phyloP scores from a whole-genome alignment of 1,140 invertebrate species.

The Geopemphigus sp. region DNA sequence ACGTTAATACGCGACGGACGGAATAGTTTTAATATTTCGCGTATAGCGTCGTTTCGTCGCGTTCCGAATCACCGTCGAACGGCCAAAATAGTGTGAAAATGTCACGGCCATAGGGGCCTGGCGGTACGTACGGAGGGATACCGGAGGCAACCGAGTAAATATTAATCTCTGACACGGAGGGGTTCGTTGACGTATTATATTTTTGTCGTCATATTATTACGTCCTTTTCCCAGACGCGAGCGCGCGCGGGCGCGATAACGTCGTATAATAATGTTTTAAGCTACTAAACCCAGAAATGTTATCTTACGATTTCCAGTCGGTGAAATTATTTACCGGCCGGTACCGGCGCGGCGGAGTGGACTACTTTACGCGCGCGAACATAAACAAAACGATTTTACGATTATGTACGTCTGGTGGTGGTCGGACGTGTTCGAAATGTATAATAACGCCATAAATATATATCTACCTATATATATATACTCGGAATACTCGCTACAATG shows the following conservation, averaged over 20 bases:
- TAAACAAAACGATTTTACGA: slow-evolving; percentile 20
- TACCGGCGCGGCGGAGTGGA: background rate
- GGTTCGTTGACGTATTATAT: slow-evolving; percentile 1
- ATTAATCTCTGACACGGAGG: slow-evolving; percentile 12
- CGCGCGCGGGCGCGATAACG: background rate
- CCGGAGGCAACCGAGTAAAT: background rate
- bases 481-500: too few species aligned
- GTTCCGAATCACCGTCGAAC: background rate
- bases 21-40: background rate
- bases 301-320: slow-evolving; percentile 31
- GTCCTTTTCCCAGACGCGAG: background rate
- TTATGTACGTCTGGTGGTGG: slow-evolving; percentile 33
- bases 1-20: too few species aligned
- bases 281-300: slow-evolving; percentile 18
- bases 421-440: slow-evolving; percentile 11
- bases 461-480: too few species aligned
- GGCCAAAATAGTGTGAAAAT: background rate
- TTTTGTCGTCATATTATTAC: slow-evolving; percentile 4
- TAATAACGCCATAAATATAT: too few species aligned
- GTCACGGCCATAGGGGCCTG: too few species aligned
- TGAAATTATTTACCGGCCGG: background rate
- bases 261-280: slow-evolving; percentile 1
- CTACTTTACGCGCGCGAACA: slow-evolving; percentile 12
- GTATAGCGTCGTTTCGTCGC: background rate
- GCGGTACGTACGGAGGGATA: too few species aligned